Evolutionary conservation across 2,113 vertebrate genomes (phyloP).

Genomic region (Rhynchomys soricoides): DNA sequence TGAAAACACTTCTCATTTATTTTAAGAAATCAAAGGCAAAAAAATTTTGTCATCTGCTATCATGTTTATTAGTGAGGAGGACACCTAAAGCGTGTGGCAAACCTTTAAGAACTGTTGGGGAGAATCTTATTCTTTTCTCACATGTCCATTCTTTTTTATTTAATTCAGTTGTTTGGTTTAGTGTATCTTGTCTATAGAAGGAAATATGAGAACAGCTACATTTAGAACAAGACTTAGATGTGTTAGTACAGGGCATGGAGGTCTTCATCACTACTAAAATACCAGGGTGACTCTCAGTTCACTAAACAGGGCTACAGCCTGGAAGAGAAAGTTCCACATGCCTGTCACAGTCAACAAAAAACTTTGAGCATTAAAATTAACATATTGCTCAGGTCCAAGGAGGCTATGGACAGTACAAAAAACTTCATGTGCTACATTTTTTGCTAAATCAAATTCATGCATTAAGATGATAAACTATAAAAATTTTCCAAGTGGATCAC

Average conservation of each 20-base stretch:
- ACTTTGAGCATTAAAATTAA: background rate
- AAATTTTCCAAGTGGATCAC: background rate
- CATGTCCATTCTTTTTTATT: background rate
- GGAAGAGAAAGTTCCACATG: background rate
- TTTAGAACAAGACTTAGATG: background rate
- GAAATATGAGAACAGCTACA: background rate
- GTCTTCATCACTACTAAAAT: background rate
- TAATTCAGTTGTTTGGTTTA: conserved; percentile 24
- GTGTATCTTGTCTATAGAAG: background rate
- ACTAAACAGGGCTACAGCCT: background rate
- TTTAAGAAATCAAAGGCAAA: background rate
- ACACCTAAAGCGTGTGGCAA: background rate
- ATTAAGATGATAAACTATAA: background rate
- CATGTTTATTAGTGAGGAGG: background rate
- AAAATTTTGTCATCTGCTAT: background rate
- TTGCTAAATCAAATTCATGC: background rate
- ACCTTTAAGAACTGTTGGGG: background rate
- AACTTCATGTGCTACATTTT: background rate
- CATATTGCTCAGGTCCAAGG: background rate
- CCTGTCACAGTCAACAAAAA: background rate
- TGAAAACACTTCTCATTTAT: background rate
- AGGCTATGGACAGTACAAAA: background rate
- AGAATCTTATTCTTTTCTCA: background rate
- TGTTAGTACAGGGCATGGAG: background rate
- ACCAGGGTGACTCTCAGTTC: background rate